phyloP scores from a whole-genome alignment of 2,113 vertebrate species.

The Speoplatyrhinus poulsoni region DNA sequence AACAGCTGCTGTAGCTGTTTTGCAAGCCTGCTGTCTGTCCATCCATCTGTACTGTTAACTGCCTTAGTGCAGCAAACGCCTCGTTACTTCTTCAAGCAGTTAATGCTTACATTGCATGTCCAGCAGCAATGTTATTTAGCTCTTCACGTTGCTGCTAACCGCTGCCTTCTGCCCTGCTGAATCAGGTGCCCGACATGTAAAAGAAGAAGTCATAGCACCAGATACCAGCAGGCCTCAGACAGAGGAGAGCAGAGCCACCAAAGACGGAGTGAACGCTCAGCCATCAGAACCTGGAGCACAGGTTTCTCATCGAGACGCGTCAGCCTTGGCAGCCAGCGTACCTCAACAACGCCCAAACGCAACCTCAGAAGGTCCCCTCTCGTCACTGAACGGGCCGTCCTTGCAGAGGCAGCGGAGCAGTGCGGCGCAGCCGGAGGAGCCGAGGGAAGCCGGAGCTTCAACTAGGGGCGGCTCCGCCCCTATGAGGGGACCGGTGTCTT shows the following conservation, averaged over 20 bases:
- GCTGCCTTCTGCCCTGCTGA: slow-evolving; percentile 59
- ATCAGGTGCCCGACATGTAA: slow-evolving; percentile 64
- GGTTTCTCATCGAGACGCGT: slow-evolving; percentile 3
- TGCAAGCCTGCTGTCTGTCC: not conserved
- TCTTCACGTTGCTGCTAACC: not conserved
- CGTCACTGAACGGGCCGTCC: slow-evolving; percentile 6
- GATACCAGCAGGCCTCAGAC: slow-evolving; percentile 35
- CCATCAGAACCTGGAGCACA: slow-evolving; percentile 32
- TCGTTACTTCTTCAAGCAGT: slow-evolving; percentile 19
- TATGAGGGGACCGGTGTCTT: not conserved
- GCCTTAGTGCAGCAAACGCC: not conserved
- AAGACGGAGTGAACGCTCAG: slow-evolving; percentile 42
- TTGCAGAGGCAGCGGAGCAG: slow-evolving; percentile 12
- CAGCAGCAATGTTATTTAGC: not conserved
- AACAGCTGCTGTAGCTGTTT: slow-evolving; percentile 26
- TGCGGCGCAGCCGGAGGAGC: slow-evolving; percentile 16
- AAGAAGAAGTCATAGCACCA: slow-evolving; percentile 49
- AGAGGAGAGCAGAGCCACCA: slow-evolving; percentile 38
- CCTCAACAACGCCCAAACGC: slow-evolving; percentile 2
- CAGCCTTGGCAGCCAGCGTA: slow-evolving; percentile 17
- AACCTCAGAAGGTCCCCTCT: slow-evolving; percentile 11
- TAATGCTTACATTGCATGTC: not conserved
- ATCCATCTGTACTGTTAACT: not conserved
- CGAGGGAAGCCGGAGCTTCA: slow-evolving; percentile 7
- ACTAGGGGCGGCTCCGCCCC: slow-evolving; percentile 19